Evolutionary conservation across 1,140 invertebrate genomes (phyloP).

Genomic region (Homalodisca vitripennis): DNA sequence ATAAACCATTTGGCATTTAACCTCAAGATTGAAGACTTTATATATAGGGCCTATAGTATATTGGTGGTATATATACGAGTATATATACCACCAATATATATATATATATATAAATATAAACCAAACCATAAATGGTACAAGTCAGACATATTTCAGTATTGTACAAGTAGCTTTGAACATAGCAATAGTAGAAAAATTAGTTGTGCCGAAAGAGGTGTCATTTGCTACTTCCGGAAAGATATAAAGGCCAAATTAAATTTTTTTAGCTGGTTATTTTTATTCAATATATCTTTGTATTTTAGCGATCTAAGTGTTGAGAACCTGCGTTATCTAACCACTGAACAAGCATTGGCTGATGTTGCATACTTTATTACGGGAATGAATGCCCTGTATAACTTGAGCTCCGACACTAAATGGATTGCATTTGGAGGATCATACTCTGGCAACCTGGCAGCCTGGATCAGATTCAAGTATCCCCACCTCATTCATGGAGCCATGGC

Average conservation of each 20-base stretch:
- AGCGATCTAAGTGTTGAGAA: conserved; percentile 78
- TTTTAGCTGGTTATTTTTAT: conserved; percentile 14
- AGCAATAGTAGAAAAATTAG: neutral
- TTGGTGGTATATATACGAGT: too few species aligned
- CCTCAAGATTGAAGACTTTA: too few species aligned
- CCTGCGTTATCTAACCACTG: conserved; percentile 74
- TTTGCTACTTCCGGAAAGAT: neutral
- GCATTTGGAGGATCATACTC: conserved; percentile 93
- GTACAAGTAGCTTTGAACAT: too few species aligned
- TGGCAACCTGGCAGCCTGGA: conserved; percentile 89
- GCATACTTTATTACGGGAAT: conserved; percentile 75
- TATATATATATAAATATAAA: too few species aligned
- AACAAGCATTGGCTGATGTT: conserved; percentile 86
- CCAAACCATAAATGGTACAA: too few species aligned
- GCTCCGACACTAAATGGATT: conserved; percentile 73
- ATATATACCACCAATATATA: too few species aligned
- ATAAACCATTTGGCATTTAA: too few species aligned
- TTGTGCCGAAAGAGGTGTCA: neutral
- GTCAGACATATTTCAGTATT: too few species aligned
- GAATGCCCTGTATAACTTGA: conserved; percentile 63
- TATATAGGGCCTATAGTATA: too few species aligned
- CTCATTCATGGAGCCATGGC: conserved; percentile 82
- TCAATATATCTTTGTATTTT: conserved; percentile 40
- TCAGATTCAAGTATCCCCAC: conserved; percentile 86
- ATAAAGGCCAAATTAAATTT: neutral